Percentiles rank a stretch among this genome's conserved stretches.
Evolutionary conservation across 2,113 vertebrate species (phyloP).

Genomic region (Mus spicilegus): DNA sequence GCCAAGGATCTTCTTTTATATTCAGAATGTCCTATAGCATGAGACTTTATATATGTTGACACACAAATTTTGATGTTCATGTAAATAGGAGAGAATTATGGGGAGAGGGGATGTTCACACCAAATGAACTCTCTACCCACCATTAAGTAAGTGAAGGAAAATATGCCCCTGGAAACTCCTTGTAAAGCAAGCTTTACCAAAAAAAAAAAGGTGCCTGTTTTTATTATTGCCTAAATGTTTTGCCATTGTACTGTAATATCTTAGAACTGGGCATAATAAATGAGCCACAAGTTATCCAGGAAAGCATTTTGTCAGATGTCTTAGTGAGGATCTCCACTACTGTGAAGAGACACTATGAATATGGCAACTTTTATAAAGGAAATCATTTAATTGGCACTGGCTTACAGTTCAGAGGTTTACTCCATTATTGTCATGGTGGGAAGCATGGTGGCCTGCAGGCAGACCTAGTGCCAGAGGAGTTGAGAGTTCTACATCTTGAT

Average conservation of each 20-base stretch:
- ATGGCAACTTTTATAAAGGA: no score
- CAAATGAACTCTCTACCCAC: not conserved
- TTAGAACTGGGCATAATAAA: not conserved
- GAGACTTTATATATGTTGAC: not conserved
- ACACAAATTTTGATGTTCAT: not conserved
- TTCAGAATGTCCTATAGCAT: not conserved
- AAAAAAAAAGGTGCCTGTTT: conserved; percentile 5
- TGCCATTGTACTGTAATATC: not conserved
- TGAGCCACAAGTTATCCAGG: not conserved
- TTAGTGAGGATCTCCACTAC: no score
- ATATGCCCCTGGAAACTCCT: not conserved
- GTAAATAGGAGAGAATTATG: not conserved
- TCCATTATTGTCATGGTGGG: no score
- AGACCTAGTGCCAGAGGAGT: no score
- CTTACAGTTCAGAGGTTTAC: no score
- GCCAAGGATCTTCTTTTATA: not conserved
- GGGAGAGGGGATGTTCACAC: not conserved
- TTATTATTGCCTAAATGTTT: not conserved
- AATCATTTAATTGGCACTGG: no score
- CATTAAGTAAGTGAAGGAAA: not conserved
- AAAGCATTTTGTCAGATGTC: conserved; percentile 2
- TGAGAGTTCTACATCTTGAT: no score
- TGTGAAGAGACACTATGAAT: no score
- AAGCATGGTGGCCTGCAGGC: no score
- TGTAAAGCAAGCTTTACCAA: not conserved